Base-by-base conservation (phyloP, 92 coral and sea anemone genomes). In the Phenganax marumi region DNA sequence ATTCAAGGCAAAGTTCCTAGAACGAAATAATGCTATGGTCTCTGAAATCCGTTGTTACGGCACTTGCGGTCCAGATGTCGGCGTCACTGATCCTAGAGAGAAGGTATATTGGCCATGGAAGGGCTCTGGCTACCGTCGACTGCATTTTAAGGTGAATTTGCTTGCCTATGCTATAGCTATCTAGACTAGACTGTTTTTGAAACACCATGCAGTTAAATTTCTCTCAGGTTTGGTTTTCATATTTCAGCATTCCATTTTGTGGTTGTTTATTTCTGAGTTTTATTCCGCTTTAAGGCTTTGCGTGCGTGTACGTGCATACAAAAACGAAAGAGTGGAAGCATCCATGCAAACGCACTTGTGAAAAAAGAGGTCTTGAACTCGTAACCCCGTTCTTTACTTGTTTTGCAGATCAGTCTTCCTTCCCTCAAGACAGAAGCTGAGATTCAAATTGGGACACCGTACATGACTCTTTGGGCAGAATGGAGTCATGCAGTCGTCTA, bases 401-500 rank as follows among this genome's bases (percentile, higher is more conserved):
- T 6, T 64, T 21, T 64, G 13, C 13, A 81, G 77, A 76, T 81
- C 0, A 53, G 52, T 17, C 33, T 84, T 17, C 83, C 83, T 17
- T 24, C 51, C 25, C 50, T 76, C 8, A 50, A 76, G 22, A 76
- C 87, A 8, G 76, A 49, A 47, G 87, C 64, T 26, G 87, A 84
- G 51, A 39, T 84, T 50, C 87, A 84, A 84, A 51, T 84, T 50
- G 87, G 87, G 22, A 84, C 87, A 26, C 82, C 87, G 8, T 84
- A 84, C 87, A 84, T 84, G 87, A 84, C 87, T 0, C 87, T 84
- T 24, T 84, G 87, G 87, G 87, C 87, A 13, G 87, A 84, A 17
- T 84, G 87, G 87, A 68, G 26, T 5, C 87, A 84, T 52, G 83
- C 74, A 13, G 83, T 76, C 10, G 77, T 84, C 21, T 84, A 84